Percentiles rank a stretch among this genome's conserved stretches.
These are phyloP conservation scores for Coracopsis vasa DNA, from an alignment of 2,113 vertebrate genomes.

Conservation along the genomic window DNA sequence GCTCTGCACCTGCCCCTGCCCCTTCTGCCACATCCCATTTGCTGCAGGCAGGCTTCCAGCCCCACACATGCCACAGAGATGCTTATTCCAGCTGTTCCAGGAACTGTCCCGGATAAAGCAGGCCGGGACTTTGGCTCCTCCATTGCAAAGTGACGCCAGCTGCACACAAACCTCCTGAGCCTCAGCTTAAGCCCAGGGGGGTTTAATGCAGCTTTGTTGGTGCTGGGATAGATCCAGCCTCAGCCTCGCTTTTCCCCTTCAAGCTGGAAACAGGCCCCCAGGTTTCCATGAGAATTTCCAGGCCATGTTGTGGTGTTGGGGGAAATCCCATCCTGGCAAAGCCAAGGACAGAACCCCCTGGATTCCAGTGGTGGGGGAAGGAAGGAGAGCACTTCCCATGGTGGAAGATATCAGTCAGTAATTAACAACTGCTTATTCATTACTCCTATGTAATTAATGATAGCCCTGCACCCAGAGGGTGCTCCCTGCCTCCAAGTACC, in stretches of 20 bases:
- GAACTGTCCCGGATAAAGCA: neutral
- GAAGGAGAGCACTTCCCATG: neutral
- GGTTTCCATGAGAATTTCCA: neutral
- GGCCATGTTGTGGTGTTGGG: accelerated
- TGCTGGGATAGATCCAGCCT: accelerated
- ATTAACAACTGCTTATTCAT: neutral
- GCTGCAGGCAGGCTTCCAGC: neutral
- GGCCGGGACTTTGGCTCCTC: neutral
- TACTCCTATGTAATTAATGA: neutral
- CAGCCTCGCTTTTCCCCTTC: neutral
- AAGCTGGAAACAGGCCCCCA: neutral
- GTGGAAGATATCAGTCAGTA: neutral
- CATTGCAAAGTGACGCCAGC: accelerated
- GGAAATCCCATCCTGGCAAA: neutral
- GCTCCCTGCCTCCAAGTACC: neutral
- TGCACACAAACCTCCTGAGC: too few species aligned
- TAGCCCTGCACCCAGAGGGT: neutral
- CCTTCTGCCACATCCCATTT: neutral
- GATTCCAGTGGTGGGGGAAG: neutral
- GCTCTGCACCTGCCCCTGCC: neutral
- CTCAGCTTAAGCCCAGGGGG: neutral
- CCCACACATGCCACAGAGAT: neutral
- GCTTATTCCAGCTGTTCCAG: neutral
- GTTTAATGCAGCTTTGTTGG: neutral
- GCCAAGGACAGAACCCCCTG: neutral